Evolutionary conservation across 2,797 vertebrate genomes (phyloP), one percentile per base, ranked within the genome.

Genomic region (Muscicapa comitata): DNA sequence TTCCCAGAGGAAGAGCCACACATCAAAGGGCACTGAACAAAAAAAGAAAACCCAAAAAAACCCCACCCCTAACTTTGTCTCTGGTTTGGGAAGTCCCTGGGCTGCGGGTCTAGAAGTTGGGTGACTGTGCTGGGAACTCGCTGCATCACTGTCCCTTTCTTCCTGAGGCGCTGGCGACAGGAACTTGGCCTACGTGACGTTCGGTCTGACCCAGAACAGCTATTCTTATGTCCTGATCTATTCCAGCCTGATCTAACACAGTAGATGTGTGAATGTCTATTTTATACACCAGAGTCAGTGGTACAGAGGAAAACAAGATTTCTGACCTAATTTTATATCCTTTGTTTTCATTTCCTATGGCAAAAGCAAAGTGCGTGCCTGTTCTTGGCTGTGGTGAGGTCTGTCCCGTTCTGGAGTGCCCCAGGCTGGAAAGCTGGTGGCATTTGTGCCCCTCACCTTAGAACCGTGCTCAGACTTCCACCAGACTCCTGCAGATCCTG

Each of bases 301-400:
- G 4, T 33, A 71, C 38, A 70, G 85, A 94, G 87, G 82, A 81
- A 93, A 91, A 82, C 38, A 42, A 94, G 58, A 63, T 68, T 95
- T 92, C 66, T 82, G 81, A 86, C 91, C 78, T 78, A 70, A 70
- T 86, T 91, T 88, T 88, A 66, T 86, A 50, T 78, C 70, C 82
- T 95, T 94, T 94, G 82, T 91, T 95, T 95, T 86, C 43, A 54
- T 77, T 95, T 96, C 87, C 82, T 93, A 88, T n/a, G 75, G 72
- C 82, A 78, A 88, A 93, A 81, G 68, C 29, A 11, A 75, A 66
- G 43, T 11, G 5, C 3, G 0, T 61, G 16, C 45, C 37, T 62
- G 35, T 62, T 94, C 35, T 77, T 72, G 68, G 47, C 88, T 65
- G 48, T 47, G 50, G 43, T 25, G 19, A 77, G 35, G 24, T 58